These are phyloP conservation scores for Macroteleia sp. DNA, from an alignment of 2,888 invertebrate species.

Conservation along the genomic window DNA sequence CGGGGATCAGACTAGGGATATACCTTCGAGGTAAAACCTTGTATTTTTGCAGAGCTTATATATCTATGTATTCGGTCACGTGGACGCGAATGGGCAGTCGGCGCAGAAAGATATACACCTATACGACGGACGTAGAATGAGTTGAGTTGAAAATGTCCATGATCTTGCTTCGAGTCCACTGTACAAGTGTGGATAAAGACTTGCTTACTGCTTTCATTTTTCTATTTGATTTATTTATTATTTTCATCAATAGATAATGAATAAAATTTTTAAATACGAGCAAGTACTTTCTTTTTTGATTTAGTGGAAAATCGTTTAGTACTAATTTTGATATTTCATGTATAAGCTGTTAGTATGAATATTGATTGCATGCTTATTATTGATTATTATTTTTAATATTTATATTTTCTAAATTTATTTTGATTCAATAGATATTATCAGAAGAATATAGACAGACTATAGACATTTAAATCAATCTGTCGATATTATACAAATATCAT, in stretches of 20 bases:
- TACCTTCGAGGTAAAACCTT: slow-evolving; percentile 75
- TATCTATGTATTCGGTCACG: slow-evolving; percentile 64
- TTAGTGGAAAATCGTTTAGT: too few species aligned
- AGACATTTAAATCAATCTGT: too few species aligned
- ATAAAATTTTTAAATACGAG: slow-evolving; percentile 18
- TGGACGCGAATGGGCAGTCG: slow-evolving; percentile 64
- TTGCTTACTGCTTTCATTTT: slow-evolving; percentile 64
- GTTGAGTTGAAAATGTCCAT: slow-evolving; percentile 64
- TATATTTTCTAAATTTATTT: too few species aligned
- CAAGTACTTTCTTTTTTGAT: too few species aligned
- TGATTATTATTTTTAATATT: too few species aligned
- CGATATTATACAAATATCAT: too few species aligned
- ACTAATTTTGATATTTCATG: too few species aligned
- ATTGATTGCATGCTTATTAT: too few species aligned
- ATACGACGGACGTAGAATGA: slow-evolving; percentile 63
- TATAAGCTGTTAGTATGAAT: too few species aligned
- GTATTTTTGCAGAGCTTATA: slow-evolving; percentile 75
- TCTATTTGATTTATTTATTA: slow-evolving; percentile 62
- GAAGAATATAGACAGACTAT: too few species aligned
- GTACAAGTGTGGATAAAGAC: slow-evolving; percentile 63
- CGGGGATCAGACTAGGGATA: slow-evolving; percentile 71
- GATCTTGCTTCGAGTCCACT: slow-evolving; percentile 57
- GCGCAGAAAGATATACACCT: slow-evolving; percentile 65
- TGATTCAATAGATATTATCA: too few species aligned
- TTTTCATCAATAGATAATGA: slow-evolving; percentile 23